Evolutionary conservation across 1,140 invertebrate species (phyloP), one percentile per base, ranked within the genome.

Genomic region (Dinoponera quadriceps): DNA sequence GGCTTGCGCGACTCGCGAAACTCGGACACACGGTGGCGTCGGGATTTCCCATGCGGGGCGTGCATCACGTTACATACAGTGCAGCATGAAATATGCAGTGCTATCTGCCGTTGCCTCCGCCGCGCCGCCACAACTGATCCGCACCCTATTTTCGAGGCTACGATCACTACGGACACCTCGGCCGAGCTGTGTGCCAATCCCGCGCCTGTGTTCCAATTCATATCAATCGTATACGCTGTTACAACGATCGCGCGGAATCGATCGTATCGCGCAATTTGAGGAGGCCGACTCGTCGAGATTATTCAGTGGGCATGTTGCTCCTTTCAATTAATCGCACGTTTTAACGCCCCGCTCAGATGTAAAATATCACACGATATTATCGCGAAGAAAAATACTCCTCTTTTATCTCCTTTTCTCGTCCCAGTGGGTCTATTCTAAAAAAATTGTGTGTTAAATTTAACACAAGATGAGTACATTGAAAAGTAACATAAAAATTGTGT

Each of bases 21-120:
- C 90, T 89, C 86, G 91, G 88, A 86, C 88, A 88, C 84, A 69
- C 75, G 82, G 83, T 86, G 87, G 84, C 86, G 90, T 90, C 91
- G 91, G 90, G 90, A 93, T 93, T 93, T 93, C 92, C 93, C 92
- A 91, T 92, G 93, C 87, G 92, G 88, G 91, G 86, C 85, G 89
- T 93, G 90, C 87, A 90, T 92, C 92, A 91, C 89, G 89, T 91
- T 92, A 92, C 77, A 57, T 89, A 87, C 82, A 80, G 87, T 82
- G 88, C 84, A 86, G 89, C 89, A 92, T 92, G 91, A 92, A 92
- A 91, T 92, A 92, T 92, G 90, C 89, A 92, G 88, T 88, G 87
- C 84, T 88, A 89, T 89, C 84, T 86, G 84, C 68, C 60, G 49
- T 78, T 77, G 57, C 62, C 72, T 66, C 27, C 38, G 80, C 81